These are phyloP conservation scores for Emmelina monodactyla DNA, from an alignment of 2,888 invertebrate species.

Conservation along the genomic window DNA sequence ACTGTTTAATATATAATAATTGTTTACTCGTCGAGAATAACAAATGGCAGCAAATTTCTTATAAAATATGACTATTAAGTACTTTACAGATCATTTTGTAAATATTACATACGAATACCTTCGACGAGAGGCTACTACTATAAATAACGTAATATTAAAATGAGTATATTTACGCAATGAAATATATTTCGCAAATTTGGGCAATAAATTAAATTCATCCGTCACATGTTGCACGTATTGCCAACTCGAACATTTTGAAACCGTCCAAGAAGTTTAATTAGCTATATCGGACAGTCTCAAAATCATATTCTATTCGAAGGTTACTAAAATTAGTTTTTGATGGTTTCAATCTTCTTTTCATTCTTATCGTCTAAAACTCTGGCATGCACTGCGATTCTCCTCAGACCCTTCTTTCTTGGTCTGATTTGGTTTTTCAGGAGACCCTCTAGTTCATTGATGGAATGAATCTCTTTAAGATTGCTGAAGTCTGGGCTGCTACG, in stretches of 20 bases:
- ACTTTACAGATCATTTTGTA: background rate
- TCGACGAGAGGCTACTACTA: slow-evolving; percentile 1
- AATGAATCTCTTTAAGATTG: slow-evolving; percentile 48
- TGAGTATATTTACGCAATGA: background rate
- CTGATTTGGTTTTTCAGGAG: slow-evolving; percentile 47
- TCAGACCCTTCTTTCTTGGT: slow-evolving; percentile 37
- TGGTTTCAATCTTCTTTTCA: slow-evolving; percentile 17
- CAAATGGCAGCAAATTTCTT: no score
- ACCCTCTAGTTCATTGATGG: slow-evolving; percentile 39
- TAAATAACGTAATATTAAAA: slow-evolving; percentile 5
- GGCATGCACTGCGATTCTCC: slow-evolving; percentile 37
- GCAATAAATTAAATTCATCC: background rate
- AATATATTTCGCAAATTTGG: background rate
- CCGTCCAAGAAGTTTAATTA: slow-evolving; percentile 42
- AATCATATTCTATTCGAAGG: slow-evolving; percentile 23
- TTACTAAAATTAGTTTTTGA: slow-evolving; percentile 12
- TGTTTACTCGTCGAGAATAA: no score
- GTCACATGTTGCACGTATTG: no score
- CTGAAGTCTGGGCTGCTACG: slow-evolving; percentile 36
- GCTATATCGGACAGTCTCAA: slow-evolving; percentile 52
- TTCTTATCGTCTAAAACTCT: slow-evolving; percentile 30
- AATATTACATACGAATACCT: slow-evolving; percentile 2
- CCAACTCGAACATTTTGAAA: slow-evolving; percentile 40
- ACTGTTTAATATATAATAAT: no score
- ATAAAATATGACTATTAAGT: slow-evolving; percentile 13